Evolutionary conservation across 2,113 vertebrate genomes (phyloP).

Genomic region (Nothoprocta perdicaria): DNA sequence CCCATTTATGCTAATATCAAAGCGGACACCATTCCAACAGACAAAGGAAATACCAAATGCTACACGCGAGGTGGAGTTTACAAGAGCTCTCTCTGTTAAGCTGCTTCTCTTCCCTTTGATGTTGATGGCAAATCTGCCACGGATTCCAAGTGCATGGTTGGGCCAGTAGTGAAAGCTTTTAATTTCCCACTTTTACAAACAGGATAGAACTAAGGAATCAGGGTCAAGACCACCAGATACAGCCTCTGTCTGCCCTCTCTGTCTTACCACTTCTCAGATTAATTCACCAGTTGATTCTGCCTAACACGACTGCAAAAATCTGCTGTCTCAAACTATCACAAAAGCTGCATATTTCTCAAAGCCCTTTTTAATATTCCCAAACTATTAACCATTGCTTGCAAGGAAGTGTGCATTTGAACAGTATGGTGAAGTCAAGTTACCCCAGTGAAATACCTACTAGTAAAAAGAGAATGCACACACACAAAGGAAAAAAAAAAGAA

Average conservation of each 20-base stretch:
- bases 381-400: slow-evolving; percentile 21
- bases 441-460: slow-evolving; percentile 43
- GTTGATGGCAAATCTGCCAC: not conserved
- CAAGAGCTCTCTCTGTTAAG: not conserved
- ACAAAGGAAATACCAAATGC: not conserved
- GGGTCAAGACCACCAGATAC: not conserved
- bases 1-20: not conserved
- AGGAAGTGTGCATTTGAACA: slow-evolving; percentile 36
- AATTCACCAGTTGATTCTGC: not conserved
- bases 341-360: not conserved
- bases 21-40: not conserved
- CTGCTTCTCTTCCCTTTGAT: not conserved
- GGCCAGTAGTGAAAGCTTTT: not conserved
- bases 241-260: not conserved
- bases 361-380: slow-evolving; percentile 11
- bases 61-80: not conserved
- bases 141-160: not conserved
- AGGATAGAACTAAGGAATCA: not conserved
- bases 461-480: not conserved
- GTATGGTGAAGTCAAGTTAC: slow-evolving; percentile 38
- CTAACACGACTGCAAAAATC: not conserved
- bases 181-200: not conserved
- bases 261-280: not conserved
- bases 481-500: no score
- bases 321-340: not conserved